Base-by-base conservation (phyloP, 1,140 invertebrate species). In the Microplitis mediator region DNA sequence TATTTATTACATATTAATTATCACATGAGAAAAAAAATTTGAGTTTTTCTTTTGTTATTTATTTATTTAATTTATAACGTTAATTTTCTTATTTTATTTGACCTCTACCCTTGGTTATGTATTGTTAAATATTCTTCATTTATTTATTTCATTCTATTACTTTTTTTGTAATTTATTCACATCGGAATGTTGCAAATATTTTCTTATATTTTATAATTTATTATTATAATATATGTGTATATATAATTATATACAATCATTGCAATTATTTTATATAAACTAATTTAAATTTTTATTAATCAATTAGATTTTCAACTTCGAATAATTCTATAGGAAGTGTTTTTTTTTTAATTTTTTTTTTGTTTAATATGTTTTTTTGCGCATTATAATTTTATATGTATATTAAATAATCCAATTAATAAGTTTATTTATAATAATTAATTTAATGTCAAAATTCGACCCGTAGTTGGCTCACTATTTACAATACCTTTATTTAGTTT, bases 361-460 rank as follows among this genome's bases (percentile, higher is more conserved):
- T 45, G 11, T 45, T 45, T 45, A 45, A 9, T 45, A 45, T 8
- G 39, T 45, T 45, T 45, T 56, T 14, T 56, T 23, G 5, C 52
- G 14, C n/a, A 56, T 56, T 56, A 61, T 61, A 61, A 61, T 34
- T 61, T 32, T 23, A 61, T 61, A 8, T 32, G 16, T 61, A 11
- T 45, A 61, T 62, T 62, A 23, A 62, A 31, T 62, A 31, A 62
- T 62, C 8, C 31, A 4, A n/a, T 35, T 35, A 62, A 45, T 45
- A 45, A 45, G 39, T 45, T 62, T 9, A 34, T 62, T 62, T 4
- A 62, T 62, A 3, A 14, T 62, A 6, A 32, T 14, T 62, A 62
- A 34, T 62, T 62, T 62, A 62, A 62, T 62, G 60, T 62, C 60
- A 62, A 62, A 62, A 62, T 62, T 62, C 60, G 60, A 62, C 60